Percentiles rank a stretch among this genome's conserved stretches.
phyloP scores from a whole-genome alignment of 1,140 invertebrate genomes.

The Brachionus paranguensis region DNA sequence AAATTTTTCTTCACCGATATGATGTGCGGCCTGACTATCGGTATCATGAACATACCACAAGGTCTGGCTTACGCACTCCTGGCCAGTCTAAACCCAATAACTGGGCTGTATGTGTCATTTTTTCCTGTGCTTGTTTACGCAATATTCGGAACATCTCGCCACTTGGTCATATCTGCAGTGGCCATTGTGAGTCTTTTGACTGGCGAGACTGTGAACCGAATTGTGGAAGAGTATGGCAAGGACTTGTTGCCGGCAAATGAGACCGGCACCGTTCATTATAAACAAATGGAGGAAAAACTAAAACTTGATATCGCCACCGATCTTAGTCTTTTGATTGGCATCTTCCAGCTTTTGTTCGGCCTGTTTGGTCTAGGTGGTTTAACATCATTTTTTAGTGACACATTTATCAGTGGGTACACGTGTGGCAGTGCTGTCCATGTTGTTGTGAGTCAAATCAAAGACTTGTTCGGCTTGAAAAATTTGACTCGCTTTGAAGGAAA shows the following conservation, averaged over 20 bases:
- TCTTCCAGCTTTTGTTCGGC: constrained; percentile 38
- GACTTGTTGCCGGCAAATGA: background rate
- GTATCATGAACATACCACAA: constrained; percentile 57
- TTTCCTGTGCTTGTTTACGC: constrained; percentile 59
- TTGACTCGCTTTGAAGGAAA: constrained; percentile 12
- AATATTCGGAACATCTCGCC: constrained; percentile 58
- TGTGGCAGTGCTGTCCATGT: constrained; percentile 35
- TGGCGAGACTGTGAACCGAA: constrained; percentile 46
- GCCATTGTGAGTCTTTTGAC: constrained; percentile 53
- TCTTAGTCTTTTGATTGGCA: constrained; percentile 22
- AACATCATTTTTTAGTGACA: constrained; percentile 34
- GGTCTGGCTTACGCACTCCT: constrained; percentile 58
- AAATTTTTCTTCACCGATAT: constrained; percentile 51
- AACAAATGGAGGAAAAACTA: background rate
- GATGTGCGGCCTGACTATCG: constrained; percentile 56
- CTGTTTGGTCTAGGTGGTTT: constrained; percentile 40
- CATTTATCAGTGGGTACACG: constrained; percentile 41
- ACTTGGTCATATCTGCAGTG: constrained; percentile 54
- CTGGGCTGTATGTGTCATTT: constrained; percentile 59
- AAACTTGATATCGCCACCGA: constrained; percentile 9
- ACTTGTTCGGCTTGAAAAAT: constrained; percentile 39
- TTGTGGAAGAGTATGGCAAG: background rate
- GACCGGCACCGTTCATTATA: background rate
- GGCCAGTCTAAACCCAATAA: constrained; percentile 56
- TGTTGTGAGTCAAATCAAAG: constrained; percentile 27